Evolutionary conservation across 2,797 vertebrate genomes (phyloP).

Genomic region (Chelon labrosus): DNA sequence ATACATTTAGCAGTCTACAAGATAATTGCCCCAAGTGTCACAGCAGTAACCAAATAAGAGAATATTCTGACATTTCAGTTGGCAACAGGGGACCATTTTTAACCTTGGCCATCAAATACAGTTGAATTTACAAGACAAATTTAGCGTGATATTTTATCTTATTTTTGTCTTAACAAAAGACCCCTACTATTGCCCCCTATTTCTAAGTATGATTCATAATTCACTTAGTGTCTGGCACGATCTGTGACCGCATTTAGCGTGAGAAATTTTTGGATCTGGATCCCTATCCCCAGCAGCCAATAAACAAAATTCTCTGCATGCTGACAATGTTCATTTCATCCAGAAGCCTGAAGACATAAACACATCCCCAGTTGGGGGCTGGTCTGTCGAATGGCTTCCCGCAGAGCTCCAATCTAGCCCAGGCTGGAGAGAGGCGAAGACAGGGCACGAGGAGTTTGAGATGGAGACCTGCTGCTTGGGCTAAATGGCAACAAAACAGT

Average conservation of each 20-base stretch:
- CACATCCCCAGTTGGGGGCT: conserved; percentile 88
- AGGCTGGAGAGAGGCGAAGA: conserved; percentile 76
- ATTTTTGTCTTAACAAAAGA: background rate
- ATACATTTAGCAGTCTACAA: background rate
- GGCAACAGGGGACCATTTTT: background rate
- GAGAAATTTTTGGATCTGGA: conserved; percentile 52
- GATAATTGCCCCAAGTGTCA: conserved; percentile 11
- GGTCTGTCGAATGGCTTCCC: conserved; percentile 91
- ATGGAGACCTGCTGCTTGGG: conserved; percentile 65
- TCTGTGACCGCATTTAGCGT: conserved; percentile 24
- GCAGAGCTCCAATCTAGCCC: conserved; percentile 86
- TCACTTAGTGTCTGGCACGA: conserved; percentile 2
- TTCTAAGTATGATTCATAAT: no score
- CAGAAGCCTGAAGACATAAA: conserved; percentile 89
- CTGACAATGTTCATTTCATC: conserved; percentile 90
- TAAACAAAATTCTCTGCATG: conserved; percentile 87
- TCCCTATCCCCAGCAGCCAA: conserved; percentile 73
- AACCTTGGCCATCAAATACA: background rate
- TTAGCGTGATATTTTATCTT: background rate
- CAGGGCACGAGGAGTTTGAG: conserved; percentile 73
- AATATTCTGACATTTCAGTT: conserved; percentile 6
- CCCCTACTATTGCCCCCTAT: no score
- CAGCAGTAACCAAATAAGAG: background rate
- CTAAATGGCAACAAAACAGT: conserved; percentile 73
- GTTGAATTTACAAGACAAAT: background rate